Evolutionary conservation across 2,888 invertebrate species (phyloP), one percentile per base, ranked within the genome.

Genomic region (Amphimallon solstitiale): DNA sequence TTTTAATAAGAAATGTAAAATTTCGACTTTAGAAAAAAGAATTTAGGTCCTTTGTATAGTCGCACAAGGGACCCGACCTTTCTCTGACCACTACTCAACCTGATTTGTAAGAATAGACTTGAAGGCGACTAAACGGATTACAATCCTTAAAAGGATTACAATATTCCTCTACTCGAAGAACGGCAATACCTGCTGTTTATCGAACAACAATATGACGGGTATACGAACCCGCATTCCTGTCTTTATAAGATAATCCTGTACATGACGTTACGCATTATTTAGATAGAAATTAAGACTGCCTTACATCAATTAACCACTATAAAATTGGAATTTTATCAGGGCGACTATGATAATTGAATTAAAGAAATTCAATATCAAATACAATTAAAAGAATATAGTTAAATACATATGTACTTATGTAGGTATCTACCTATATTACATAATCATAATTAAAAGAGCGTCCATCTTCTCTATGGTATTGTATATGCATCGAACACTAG

Each of bases 121-220:
- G 49, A 59, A 45, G 65, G 60, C 65, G 65, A 65, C 65, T 65
- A 65, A 65, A 65, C 60, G 65, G 65, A 65, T 65, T 65, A 65
- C 65, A 51, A 60, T 59, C 65, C 65, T 65, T 65, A 65, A 65
- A 65, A 65, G 65, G 65, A 65, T 65, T 65, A 65, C 60, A 65
- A 65, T 65, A 65, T 56, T 60, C 65, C 59, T 45, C 37, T 59
- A 56, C 49, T 49, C 52, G 45, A 52, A 52, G 51, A 54, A 40
- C 63, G 52, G 63, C 63, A 54, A 54, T 63, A 63, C 63, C 63
- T 63, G 63, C 63, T 52, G 63, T 40, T 54, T 37, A 63, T 63
- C 63, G 63, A 63, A 63, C 45, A 63, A 63, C 52, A 43, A 63
- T 54, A 54, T 63, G 52, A 63, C 52, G 54, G 63, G 19, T 38